Base-by-base conservation (phyloP, 2,888 invertebrate genomes). In the Hoplodrina blanda region DNA sequence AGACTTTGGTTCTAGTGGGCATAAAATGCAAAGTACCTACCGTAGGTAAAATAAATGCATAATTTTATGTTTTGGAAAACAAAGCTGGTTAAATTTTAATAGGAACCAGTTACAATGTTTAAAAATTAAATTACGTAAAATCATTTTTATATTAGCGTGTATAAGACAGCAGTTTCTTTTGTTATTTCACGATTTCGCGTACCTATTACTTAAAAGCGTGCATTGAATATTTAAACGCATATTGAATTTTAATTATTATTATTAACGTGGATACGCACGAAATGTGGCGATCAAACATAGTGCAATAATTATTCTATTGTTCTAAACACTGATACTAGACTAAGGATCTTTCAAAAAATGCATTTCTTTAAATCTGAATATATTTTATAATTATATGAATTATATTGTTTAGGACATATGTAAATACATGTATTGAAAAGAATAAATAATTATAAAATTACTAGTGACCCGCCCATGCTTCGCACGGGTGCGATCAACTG, bases 1-100 rank as follows among this genome's bases (percentile, higher is more conserved):
- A 41, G 62, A 74, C 66, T 74, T 74, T 74, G 69, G 69, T 69
- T 74, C 55, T 52, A 19, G 41, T 44, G 55, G 54, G 55, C 44
- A 41, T 20, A 64, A 37, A 33, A 33, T 46, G 15, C 5, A 46
- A 17, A 17, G 17, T 46, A 17, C 25, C 25, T 46, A 17, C 25
- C 25, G 25, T 25, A 25, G 25, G 25, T 25, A 25, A 25, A 25
- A 25, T 25, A 25, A 25, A 25, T 15, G 1, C 44, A 44, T 15
- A 2, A 44, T 15, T 44, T 44, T 15, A 37, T 37, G 37, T 46
- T 4, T 8, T 13, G 13, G 41, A 41, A 41, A 41, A 6, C 46
- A 0, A 46, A 4, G 0, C 2, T 46, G 46, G 17, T 46, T 37
- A 17, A 46, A 46, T 46, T 46, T 46, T 15, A 46, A 46, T 15